A percentile compares a stretch with the other conserved stretches of the same genome.
Conservation (phyloP, 2,888 invertebrate species). For the Drosophila glabriapex region DNA sequence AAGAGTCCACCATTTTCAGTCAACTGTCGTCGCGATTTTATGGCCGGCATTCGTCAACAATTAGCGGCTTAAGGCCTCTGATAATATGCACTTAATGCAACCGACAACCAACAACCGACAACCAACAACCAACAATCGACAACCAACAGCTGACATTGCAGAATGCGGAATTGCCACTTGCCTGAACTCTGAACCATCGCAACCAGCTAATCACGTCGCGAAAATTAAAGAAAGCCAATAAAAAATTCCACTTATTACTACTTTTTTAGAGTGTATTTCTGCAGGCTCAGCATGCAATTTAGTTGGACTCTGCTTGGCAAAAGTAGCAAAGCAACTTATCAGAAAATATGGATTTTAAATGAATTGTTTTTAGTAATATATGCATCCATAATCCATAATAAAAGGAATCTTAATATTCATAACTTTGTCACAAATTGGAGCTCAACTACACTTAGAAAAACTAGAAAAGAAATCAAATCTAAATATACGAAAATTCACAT, state of each 20-base stretch:
- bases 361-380: not conserved
- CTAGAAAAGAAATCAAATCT: not conserved
- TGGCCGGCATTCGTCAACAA: conserved; percentile 70
- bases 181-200: conserved; percentile 13
- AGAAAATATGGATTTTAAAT: too few relatives aligned
- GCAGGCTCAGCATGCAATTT: not conserved
- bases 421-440: too few relatives aligned
- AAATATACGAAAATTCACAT: not conserved
- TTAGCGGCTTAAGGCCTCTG: conserved; percentile 42
- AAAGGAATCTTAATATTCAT: not conserved
- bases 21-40: conserved; percentile 55
- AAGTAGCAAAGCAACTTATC: not conserved
- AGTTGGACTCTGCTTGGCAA: not conserved
- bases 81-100: conserved; percentile 51
- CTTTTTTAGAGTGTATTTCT: not conserved
- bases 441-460: not conserved
- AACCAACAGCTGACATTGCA: conserved; percentile 15
- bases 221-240: conserved; percentile 4
- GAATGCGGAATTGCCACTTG: conserved; percentile 12
- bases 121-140: conserved; percentile 5
- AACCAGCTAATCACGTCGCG: not conserved
- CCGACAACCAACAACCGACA: not conserved
- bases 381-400: not conserved
- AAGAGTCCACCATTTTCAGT: conserved; percentile 66
- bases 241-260: not conserved